phyloP scores from a whole-genome alignment of 1,140 invertebrate species.

The Planococcus citri region DNA sequence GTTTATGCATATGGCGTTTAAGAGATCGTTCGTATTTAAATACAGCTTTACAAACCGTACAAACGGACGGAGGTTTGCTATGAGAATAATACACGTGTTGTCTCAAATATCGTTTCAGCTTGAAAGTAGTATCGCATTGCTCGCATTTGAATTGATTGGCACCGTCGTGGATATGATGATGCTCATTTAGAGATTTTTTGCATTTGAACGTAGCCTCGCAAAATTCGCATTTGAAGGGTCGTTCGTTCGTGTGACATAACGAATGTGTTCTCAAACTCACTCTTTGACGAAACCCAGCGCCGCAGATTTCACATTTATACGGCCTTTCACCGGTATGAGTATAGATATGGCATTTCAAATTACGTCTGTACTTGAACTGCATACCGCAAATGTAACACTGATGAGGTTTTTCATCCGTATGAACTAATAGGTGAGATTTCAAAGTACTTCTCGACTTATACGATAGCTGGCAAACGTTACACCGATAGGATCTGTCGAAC shows the following conservation, averaged over 20 bases:
- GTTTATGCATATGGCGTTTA: not conserved
- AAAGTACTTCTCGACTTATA: slow-evolving; percentile 15
- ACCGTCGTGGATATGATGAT: not conserved
- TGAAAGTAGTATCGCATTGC: not conserved
- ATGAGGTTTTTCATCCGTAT: slow-evolving; percentile 2
- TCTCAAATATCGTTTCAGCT: not conserved
- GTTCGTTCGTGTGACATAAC: slow-evolving; percentile 49
- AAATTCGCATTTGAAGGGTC: slow-evolving; percentile 50
- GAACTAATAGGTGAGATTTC: not conserved
- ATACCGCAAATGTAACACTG: slow-evolving; percentile 12
- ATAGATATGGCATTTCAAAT: not conserved
- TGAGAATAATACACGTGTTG: not conserved
- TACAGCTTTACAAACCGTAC: not conserved
- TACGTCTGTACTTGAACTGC: not conserved
- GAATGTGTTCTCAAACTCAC: slow-evolving; percentile 39
- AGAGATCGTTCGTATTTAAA: not conserved
- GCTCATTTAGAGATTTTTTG: slow-evolving; percentile 14
- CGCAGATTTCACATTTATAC: slow-evolving; percentile 37
- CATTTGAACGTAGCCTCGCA: slow-evolving; percentile 48
- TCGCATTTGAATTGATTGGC: not conserved
- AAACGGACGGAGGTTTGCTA: not conserved
- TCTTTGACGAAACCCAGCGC: slow-evolving; percentile 36
- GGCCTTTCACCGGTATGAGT: slow-evolving; percentile 33
- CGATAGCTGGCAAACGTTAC: not conserved
- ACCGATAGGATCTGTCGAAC: not conserved